Evolutionary conservation across 2,113 vertebrate genomes (phyloP).

Genomic region (Chroicocephalus ridibundus): DNA sequence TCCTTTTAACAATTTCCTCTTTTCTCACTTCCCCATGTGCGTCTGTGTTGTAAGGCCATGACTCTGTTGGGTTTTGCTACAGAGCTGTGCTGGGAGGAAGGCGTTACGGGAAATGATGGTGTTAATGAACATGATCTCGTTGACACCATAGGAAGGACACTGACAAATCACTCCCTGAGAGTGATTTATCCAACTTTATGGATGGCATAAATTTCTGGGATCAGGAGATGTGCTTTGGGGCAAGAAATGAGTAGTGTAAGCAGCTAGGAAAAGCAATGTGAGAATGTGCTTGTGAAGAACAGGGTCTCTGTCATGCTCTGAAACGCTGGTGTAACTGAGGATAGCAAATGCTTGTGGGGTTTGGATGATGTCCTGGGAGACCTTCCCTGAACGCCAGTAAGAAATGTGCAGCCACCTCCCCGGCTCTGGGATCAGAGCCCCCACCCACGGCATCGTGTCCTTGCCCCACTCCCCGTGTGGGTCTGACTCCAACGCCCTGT

Average conservation of each 20-base stretch:
- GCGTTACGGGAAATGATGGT: rapidly evolving
- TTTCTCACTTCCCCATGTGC: background rate
- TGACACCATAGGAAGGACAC: background rate
- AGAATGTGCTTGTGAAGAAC: background rate
- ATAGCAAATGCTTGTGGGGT: background rate
- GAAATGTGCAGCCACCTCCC: background rate
- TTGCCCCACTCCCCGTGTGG: rapidly evolving
- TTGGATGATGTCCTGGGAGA: background rate
- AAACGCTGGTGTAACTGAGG: background rate
- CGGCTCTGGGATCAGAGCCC: background rate
- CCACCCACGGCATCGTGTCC: background rate
- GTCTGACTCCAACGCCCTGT: background rate
- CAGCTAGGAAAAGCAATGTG: background rate
- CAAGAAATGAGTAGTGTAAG: background rate
- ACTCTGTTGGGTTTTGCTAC: background rate
- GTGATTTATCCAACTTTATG: background rate
- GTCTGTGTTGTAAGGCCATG: background rate
- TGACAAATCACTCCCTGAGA: background rate
- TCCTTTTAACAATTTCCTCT: background rate
- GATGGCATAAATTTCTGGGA: background rate
- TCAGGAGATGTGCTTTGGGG: background rate
- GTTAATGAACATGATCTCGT: background rate
- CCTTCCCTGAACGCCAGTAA: background rate
- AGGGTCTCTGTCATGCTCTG: background rate
- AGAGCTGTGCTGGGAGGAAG: background rate